phyloP scores from a whole-genome alignment of 2,888 invertebrate species.

The Orchesella flavescens region DNA sequence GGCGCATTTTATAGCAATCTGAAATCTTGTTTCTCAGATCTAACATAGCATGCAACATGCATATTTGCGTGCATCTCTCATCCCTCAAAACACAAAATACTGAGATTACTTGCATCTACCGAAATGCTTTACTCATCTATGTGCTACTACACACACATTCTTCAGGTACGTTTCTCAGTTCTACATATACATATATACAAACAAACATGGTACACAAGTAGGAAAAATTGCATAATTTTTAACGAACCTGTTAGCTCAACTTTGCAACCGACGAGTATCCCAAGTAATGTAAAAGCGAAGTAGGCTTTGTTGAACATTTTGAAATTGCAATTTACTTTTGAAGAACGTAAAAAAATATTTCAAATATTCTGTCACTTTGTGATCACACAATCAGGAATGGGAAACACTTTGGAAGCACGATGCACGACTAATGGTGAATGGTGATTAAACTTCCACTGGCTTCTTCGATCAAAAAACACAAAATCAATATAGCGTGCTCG shows the following conservation, averaged over 20 bases:
- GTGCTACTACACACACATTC: not conserved
- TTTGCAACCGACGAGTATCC: not conserved
- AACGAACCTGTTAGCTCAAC: not conserved
- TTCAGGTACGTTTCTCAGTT: not conserved
- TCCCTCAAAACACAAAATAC: not conserved
- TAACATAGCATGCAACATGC: no score
- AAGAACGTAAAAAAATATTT: no score
- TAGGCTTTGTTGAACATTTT: not conserved
- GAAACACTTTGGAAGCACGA: no score
- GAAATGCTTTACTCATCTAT: not conserved
- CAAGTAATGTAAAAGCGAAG: not conserved
- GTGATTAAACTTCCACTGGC: no score
- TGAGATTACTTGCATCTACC: not conserved
- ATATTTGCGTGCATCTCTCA: not conserved
- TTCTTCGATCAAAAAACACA: no score
- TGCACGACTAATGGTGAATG: no score
- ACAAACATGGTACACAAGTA: not conserved
- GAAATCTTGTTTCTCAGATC: no score
- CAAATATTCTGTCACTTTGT: no score
- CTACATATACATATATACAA: not conserved
- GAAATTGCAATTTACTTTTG: no score
- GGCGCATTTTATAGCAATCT: no score
- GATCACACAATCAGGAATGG: no score
- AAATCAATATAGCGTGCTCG: no score
- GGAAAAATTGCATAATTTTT: not conserved